Conservation (phyloP, 1,140 invertebrate genomes). For the Goniozus legneri region DNA sequence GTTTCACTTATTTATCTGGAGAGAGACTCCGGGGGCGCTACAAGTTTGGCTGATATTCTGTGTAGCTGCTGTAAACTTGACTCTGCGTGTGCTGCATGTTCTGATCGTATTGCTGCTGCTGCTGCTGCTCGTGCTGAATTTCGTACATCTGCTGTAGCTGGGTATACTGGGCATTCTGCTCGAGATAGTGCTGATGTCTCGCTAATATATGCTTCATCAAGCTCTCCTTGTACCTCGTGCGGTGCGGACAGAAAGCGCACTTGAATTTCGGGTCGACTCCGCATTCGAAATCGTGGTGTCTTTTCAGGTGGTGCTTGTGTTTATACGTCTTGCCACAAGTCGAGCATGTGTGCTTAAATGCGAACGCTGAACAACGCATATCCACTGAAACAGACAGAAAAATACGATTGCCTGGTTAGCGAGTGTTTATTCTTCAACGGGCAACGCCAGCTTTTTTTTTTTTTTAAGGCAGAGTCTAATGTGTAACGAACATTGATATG, state of each 20-base stretch:
- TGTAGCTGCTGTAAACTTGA: too few relatives aligned
- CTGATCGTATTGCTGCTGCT: constrained; percentile 6
- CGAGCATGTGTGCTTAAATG: constrained; percentile 38
- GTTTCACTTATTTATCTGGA: too few relatives aligned
- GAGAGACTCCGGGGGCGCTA: too few relatives aligned
- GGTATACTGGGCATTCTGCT: constrained; percentile 25
- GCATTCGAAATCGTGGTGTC: constrained; percentile 60
- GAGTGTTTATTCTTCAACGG: not conserved
- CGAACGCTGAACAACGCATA: constrained; percentile 3
- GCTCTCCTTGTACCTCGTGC: constrained; percentile 57
- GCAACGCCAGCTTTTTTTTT: too few relatives aligned
- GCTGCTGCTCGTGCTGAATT: constrained; percentile 7
- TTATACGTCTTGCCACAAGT: constrained; percentile 58
- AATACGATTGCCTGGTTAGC: constrained; percentile 4
- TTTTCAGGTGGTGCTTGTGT: constrained; percentile 51
- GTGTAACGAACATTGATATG: too few relatives aligned
- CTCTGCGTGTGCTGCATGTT: too few relatives aligned
- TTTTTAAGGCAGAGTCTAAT: too few relatives aligned
- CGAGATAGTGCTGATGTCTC: constrained; percentile 33
- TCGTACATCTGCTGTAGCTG: constrained; percentile 18
- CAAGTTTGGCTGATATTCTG: too few relatives aligned
- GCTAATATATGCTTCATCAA: constrained; percentile 43
- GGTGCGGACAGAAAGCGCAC: constrained; percentile 57
- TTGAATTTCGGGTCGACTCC: constrained; percentile 58
- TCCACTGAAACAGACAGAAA: constrained; percentile 27